Base-by-base conservation (phyloP, 1,140 invertebrate genomes). In the Drosophila sechellia region DNA sequence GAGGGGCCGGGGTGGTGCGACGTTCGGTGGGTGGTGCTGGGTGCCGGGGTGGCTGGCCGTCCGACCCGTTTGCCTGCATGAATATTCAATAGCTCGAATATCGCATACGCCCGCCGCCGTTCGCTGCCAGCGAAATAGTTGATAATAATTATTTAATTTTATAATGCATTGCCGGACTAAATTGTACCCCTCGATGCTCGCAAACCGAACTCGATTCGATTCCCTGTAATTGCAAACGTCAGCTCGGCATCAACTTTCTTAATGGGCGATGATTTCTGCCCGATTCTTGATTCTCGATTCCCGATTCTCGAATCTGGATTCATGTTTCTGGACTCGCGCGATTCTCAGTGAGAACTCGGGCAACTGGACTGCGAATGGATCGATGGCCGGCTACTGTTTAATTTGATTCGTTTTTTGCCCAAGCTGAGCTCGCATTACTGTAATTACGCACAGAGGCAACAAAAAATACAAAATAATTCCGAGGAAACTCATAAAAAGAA, bases 21-120 rank as follows among this genome's bases (percentile, higher is more conserved):
- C 46, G 4, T 25, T 27, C 52, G 60, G 31, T 37, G 35, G 46
- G 8, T 10, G 35, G 35, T 37, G 35, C 8, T 40, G 34, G 39
- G 15, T 3, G 22, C 3, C 2, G 13, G 10, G 12, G 12, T 37
- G 35, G 35, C 10, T 37, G 35, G 35, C 10, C 12, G 13, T 2
- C 4, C 8, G 11, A 22, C 35, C 40, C 63, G 43, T 49, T 64
- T 53, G 83, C 83, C 84, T 60, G 76, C 79, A 89, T 89, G 84
- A 89, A 89, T 89, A 87, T 89, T 89, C 84, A 89, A 89, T 84
- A 89, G 63, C 76, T 68, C 84, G 84, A 89, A 89, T 89, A 89
- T 66, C 81, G 84, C 46, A 87, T 89, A 89, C 84, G 72, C 84
- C 71, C 79, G 74, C 54, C 37, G 13, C 43, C 34, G n/a, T 17